Evolutionary conservation across 2,888 invertebrate genomes (phyloP), one percentile per base, ranked within the genome.

Genomic region (Pterobdella sp.): DNA sequence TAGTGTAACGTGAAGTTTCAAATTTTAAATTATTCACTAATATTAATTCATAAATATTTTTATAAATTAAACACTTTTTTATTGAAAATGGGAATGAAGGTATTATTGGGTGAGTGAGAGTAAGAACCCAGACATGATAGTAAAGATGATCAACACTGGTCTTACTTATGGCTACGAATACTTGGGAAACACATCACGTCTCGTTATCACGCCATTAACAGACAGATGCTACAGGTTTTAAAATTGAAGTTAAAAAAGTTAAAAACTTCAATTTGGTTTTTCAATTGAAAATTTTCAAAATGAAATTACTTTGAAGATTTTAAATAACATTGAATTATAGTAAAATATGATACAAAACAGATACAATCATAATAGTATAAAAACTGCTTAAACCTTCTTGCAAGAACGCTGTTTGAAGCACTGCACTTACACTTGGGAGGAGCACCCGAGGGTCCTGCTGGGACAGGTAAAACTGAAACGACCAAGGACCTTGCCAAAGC

Each of bases 401-500:
- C 42, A 42, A 82, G 83, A 76, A 85, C 85, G 37, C 78, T 85
- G 63, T 85, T 84, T 78, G 84, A 84, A 70, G 85, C 85, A 56
- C 79, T 85, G 35, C 84, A 84, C 76, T 80, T 85, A 14, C 84
- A 85, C 78, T 78, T 85, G 72, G 85, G 85, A 69, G 85, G 85
- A 31, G 85, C 85, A 67, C 85, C 85, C 7, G 85, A 85, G 77
- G 85, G 85, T 29, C 85, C 85, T 4, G 85, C 85, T 36, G 85
- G 85, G 22, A 85, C 85, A 14, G 85, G 85, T 22, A 85, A 85
- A 77, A 84, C 84, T 49, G 84, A 84, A 77, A 84, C 84, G 29
- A 83, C 82, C 7, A 85, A 85, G 77, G 85, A 85, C 82, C 78
- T 85, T 76, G 85, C 85, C 65, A 85, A 85, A 76, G 85, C 85